Conservation (phyloP, 64 coral and sea anemone species). For the Actinia equina region DNA sequence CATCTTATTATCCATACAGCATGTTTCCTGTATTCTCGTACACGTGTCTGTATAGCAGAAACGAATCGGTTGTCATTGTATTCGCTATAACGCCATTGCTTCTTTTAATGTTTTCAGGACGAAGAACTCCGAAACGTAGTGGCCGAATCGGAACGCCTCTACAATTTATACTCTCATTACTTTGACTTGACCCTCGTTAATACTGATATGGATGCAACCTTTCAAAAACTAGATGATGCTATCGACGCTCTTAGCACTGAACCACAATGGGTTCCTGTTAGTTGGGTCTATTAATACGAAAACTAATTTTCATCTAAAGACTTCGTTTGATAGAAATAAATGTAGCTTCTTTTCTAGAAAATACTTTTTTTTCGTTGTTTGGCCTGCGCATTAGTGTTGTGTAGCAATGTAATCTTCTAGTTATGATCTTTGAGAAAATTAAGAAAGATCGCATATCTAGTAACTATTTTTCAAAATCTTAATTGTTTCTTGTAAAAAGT, state of each 20-base stretch:
- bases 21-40: too few species aligned
- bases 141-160: conserved; percentile 82
- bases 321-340: too few species aligned
- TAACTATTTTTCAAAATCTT: too few species aligned
- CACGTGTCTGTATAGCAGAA: background rate
- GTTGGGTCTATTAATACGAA: conserved; percentile 77
- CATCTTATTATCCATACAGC: too few species aligned
- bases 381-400: too few species aligned
- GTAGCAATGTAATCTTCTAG: too few species aligned
- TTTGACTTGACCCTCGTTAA: conserved; percentile 83
- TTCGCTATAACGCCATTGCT: background rate
- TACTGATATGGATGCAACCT: conserved; percentile 58
- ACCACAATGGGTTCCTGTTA: conserved; percentile 96
- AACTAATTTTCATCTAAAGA: background rate
- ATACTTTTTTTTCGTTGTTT: too few species aligned
- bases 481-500: too few species aligned
- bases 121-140: conserved; percentile 78
- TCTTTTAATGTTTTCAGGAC: conserved; percentile 50
- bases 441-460: too few species aligned
- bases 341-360: too few species aligned
- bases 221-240: conserved; percentile 46
- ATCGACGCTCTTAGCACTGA: conserved; percentile 81
- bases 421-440: too few species aligned
- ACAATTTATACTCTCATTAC: conserved; percentile 83
- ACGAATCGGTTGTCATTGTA: too few species aligned